A percentile compares a stretch with the other conserved stretches of the same genome.
Conservation (phyloP, 2,113 vertebrate species). For the Rhinogobius similis region DNA sequence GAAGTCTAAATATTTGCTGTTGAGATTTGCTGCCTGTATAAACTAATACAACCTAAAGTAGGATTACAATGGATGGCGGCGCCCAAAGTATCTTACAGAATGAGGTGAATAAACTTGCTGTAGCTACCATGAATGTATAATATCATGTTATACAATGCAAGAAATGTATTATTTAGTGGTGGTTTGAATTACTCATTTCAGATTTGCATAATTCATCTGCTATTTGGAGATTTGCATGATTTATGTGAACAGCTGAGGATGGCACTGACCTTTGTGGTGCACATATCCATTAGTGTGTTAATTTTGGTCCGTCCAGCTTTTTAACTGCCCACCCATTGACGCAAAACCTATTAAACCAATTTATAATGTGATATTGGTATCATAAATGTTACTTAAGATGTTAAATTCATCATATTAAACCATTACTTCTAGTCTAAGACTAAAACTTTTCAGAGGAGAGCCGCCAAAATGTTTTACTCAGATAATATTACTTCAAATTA, state of each 20-base stretch:
- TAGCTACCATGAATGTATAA: no score
- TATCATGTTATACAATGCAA: conserved; percentile 37
- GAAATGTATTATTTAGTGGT: conserved; percentile 55
- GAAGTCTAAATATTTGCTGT: no score
- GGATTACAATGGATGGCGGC: no score
- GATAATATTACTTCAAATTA: no score
- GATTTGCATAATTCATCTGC: conserved; percentile 62
- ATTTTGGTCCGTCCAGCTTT: conserved; percentile 15
- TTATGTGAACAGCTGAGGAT: conserved; percentile 50
- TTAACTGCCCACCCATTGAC: not conserved
- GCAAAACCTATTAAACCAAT: not conserved
- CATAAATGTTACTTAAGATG: not conserved
- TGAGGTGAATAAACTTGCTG: no score
- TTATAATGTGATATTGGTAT: not conserved
- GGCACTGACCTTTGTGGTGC: conserved; percentile 24
- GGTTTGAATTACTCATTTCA: conserved; percentile 23
- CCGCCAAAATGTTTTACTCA: no score
- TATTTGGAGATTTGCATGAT: conserved; percentile 24
- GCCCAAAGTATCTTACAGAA: no score
- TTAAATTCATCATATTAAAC: no score
- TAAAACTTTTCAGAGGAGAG: not conserved
- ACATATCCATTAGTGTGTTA: not conserved
- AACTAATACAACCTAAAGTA: no score
- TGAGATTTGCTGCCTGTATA: no score
- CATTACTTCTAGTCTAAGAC: no score